Percentiles rank a stretch among this genome's conserved stretches.
These are phyloP conservation scores for Datnioides undecimradiatus DNA, from an alignment of 2,113 vertebrate genomes.

Conservation along the genomic window DNA sequence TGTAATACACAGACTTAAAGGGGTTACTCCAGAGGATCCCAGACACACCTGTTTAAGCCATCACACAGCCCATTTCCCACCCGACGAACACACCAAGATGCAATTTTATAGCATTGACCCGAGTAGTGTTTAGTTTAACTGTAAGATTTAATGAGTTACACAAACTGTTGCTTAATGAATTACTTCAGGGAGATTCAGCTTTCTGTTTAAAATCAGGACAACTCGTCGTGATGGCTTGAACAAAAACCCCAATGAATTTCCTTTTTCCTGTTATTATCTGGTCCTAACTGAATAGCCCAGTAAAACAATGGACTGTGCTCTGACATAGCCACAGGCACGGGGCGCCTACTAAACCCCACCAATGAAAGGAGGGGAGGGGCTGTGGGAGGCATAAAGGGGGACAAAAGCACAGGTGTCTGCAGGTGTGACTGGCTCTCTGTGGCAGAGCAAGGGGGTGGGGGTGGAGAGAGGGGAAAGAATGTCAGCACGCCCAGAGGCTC, in stretches of 20 bases:
- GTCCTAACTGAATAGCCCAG: conserved; percentile 52
- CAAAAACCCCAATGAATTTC: conserved; percentile 65
- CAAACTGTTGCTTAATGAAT: conserved; percentile 53
- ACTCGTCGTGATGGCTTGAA: conserved; percentile 47
- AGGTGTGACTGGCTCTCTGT: conserved; percentile 75
- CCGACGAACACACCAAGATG: conserved; percentile 31
- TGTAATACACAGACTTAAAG: conserved; percentile 32
- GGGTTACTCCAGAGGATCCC: conserved; percentile 36
- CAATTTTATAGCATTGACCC: conserved; percentile 48
- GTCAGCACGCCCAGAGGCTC: conserved; percentile 62
- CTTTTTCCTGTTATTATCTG: conserved; percentile 68
- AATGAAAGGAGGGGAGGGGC: conserved; percentile 38
- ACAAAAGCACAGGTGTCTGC: conserved; percentile 86
- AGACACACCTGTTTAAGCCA: conserved; percentile 64
- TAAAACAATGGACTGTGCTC: conserved; percentile 71
- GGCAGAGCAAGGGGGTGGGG: conserved; percentile 28
- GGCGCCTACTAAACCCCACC: conserved; percentile 31
- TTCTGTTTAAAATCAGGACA: conserved; percentile 18
- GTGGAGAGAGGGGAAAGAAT: conserved; percentile 54
- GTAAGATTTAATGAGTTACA: conserved; percentile 46
- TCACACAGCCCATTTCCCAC: conserved; percentile 48
- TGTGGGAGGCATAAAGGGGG: conserved; percentile 34
- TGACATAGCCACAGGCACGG: conserved; percentile 67
- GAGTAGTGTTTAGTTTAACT: conserved; percentile 45
- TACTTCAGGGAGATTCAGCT: conserved; percentile 22